Evolutionary conservation across 2,113 vertebrate genomes (phyloP), one percentile per base, ranked within the genome.

Genomic region (Atrichornis clamosus): DNA sequence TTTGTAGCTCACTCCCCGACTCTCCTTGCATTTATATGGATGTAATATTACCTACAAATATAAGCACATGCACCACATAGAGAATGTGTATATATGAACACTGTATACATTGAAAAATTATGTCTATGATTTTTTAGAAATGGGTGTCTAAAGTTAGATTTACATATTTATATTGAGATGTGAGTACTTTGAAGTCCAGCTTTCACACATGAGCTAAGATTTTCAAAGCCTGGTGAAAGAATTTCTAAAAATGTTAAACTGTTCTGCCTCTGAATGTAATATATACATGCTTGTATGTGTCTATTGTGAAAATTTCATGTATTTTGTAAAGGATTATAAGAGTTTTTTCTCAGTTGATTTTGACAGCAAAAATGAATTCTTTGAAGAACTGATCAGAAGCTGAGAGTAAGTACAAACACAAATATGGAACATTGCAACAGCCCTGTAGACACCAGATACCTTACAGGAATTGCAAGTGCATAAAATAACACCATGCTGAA

Each of bases 231-330:
- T 82, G 32, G 53, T 69, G 35, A 55, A 92, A 89, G 52, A 94
- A 95, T 73, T 81, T 87, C 91, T 79, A 89, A 96, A 96, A 87
- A 72, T 26, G 41, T 72, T 84, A 59, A 91, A 89, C 69, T 76
- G 35, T 15, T 84, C 41, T 82, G 69, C 46, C 62, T 94, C 80
- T 76, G 49, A 87, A 73, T 62, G 56, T 15, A 91, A 93, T 56
- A 60, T 11, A 91, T 20, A 78, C 12, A 46, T 21, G 16, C 60
- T 70, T 63, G 41, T 53, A 42, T 21, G 13, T 30, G 35, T 89
- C 84, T 78, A 8, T 17, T 73, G 41, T 13, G 15, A 75, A 87
- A 30, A 41, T 50, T 56, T 56, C 7, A 82, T 15, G 9, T 60
- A 64, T 82, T 92, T 70, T 68, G 56, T 27, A 89, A 42, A 75